Percentiles rank a stretch among this genome's conserved stretches.
These are phyloP conservation scores for Eidolon helvum DNA, from an alignment of 2,113 vertebrate species.

Conservation along the genomic window DNA sequence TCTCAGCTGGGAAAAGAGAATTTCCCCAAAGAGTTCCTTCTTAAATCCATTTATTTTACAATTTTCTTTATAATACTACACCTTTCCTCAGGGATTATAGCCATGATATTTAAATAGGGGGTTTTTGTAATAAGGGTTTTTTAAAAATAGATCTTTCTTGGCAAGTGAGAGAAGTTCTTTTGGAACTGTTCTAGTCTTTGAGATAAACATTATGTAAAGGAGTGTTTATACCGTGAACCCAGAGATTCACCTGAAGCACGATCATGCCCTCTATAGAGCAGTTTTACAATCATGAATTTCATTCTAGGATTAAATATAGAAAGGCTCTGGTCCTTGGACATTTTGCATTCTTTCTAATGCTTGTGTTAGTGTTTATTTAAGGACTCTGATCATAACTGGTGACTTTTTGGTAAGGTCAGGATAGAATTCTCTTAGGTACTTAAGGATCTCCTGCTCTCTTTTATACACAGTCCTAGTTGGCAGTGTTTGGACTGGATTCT, in stretches of 20 bases:
- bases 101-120: conserved; percentile 68
- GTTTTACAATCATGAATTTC: too few species aligned
- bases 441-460: not conserved
- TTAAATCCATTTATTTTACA: conserved; percentile 50
- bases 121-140: conserved; percentile 58
- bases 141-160: conserved; percentile 72
- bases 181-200: conserved; percentile 43
- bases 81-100: conserved; percentile 62
- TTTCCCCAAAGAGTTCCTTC: conserved; percentile 42
- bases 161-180: conserved; percentile 61
- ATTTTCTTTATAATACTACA: conserved; percentile 64
- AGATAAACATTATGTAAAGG: conserved; percentile 56
- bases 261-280: not conserved
- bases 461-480: not conserved
- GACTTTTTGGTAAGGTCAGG: not conserved
- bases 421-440: not conserved
- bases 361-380: not conserved
- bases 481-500: not conserved
- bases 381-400: not conserved
- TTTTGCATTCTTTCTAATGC: not conserved
- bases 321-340: not conserved
- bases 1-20: conserved; percentile 44
- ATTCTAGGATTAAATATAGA: not conserved
- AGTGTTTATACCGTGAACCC: not conserved
- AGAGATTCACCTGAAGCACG: not conserved